Evolutionary conservation across 1,140 invertebrate species (phyloP), one percentile per base, ranked within the genome.

Genomic region (Ceratosolen solmsi): DNA sequence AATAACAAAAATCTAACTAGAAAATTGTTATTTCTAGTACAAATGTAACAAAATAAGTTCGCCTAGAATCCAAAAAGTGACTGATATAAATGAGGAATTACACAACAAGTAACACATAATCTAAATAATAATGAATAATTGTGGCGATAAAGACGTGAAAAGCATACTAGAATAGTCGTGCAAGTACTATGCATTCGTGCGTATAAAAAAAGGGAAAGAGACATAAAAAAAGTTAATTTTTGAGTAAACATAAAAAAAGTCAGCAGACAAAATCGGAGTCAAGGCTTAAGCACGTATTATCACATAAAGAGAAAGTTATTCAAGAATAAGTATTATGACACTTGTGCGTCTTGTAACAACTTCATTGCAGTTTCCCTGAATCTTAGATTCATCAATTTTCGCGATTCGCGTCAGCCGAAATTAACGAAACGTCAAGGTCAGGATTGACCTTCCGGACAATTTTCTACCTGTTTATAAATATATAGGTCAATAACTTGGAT

Each of bases 281-380:
- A 82, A 82, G 76, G 81, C 75, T 46, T 70, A n/a, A 72, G 41
- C 25, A 22, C 33, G 51, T 15, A 73, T 77, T 82, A 58, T 82
- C 60, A 46, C 58, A 77, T 36, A 13, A 36, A 33, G 80, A 79
- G 81, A 82, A 82, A 82, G 81, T 82, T 82, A 82, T 79, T 79
- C 49, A 79, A 73, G 56, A 82, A 79, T 77, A 60, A 63, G 36
- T 51, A 15, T 77, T 82, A 82, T 78, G 68, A 78, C 75, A 80
- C 41, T 33, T 25, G 7, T 46, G 15, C 2, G 20, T 70, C 22
- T 46, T 20, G 2, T 15, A 11, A 22, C 15, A 3, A 22, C n/a
- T 4, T 8, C 58, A 71, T 46, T 68, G 51, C 41, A 72, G 1
- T 25, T 11, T 58, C 25, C 33, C 27, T 17, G 25, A 58, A 11